Conservation (phyloP, 2,113 vertebrate genomes). For the Gobio gobio region DNA sequence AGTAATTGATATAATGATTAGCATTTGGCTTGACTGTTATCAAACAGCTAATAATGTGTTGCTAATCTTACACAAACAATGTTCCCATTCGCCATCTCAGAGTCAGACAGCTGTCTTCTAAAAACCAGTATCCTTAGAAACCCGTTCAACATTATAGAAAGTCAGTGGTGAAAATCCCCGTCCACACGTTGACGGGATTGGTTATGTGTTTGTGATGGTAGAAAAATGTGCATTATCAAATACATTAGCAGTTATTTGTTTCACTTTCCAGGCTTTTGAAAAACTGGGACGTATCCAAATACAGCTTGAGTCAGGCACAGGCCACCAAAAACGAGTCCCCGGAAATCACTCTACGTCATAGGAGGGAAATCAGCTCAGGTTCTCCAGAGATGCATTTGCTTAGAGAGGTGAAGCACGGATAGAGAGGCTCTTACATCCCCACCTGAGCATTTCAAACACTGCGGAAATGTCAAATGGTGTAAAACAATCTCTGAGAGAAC, state of each 20-base stretch:
- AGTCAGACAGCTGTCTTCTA: no score
- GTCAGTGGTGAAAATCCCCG: no score
- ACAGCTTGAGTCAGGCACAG: not conserved
- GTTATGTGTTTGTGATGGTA: no score
- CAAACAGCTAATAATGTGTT: no score
- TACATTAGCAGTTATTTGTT: not conserved
- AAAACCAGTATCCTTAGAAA: no score
- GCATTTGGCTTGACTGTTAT: no score
- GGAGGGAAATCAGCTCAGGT: conserved; percentile 70
- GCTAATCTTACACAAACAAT: no score
- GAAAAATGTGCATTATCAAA: not conserved
- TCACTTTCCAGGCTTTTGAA: not conserved
- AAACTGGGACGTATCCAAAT: not conserved
- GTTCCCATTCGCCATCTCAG: no score
- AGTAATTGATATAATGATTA: no score
- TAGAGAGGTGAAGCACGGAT: conserved; percentile 55
- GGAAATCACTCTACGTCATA: conserved; percentile 1
- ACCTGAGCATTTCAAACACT: conserved; percentile 65
- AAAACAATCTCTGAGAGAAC: conserved; percentile 58
- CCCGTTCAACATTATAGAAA: no score
- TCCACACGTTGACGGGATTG: no score
- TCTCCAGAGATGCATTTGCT: conserved; percentile 42
- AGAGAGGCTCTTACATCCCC: conserved; percentile 67
- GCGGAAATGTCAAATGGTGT: conserved; percentile 75
- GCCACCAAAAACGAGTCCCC: not conserved